A percentile compares a stretch with the other conserved stretches of the same genome.
phyloP scores from a whole-genome alignment of 2,888 invertebrate species.

The Campoplex capitator region DNA sequence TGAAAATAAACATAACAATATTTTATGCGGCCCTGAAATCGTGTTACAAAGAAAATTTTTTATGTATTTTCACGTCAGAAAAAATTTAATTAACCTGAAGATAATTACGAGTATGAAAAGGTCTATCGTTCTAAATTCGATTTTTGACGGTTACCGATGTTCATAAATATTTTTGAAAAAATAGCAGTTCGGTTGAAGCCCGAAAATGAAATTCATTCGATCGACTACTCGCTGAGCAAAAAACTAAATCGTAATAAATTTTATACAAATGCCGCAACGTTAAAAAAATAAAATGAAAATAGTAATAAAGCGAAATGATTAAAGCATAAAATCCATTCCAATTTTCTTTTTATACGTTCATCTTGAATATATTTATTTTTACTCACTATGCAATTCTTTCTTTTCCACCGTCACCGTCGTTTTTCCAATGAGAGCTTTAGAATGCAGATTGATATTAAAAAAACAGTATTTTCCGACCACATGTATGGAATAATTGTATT shows the following conservation, averaged over 20 bases:
- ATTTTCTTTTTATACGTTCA: constrained; percentile 21
- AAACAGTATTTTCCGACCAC: constrained; percentile 53
- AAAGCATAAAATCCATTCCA: constrained; percentile 49
- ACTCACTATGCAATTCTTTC: constrained; percentile 85
- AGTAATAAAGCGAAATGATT: constrained; percentile 41
- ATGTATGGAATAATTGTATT: not conserved
- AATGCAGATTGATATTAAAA: constrained; percentile 71
- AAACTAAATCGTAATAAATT: constrained; percentile 1
- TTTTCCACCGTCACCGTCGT: constrained; percentile 84
- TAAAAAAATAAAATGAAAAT: constrained; percentile 8
- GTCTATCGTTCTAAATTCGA: no score
- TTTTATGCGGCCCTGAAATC: not conserved
- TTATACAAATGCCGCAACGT: not conserved
- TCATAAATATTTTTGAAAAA: no score
- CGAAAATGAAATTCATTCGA: no score
- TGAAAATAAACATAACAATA: not conserved
- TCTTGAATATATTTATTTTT: constrained; percentile 59
- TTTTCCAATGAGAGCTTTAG: constrained; percentile 85
- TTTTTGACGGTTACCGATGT: no score
- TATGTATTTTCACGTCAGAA: no score
- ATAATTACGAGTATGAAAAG: no score
- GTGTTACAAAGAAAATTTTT: no score
- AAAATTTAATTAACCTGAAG: no score
- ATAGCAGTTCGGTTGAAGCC: no score
- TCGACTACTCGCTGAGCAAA: not conserved